These are phyloP conservation scores for Eurystomus glaucurus DNA, from an alignment of 2,797 vertebrate genomes.

Conservation along the genomic window DNA sequence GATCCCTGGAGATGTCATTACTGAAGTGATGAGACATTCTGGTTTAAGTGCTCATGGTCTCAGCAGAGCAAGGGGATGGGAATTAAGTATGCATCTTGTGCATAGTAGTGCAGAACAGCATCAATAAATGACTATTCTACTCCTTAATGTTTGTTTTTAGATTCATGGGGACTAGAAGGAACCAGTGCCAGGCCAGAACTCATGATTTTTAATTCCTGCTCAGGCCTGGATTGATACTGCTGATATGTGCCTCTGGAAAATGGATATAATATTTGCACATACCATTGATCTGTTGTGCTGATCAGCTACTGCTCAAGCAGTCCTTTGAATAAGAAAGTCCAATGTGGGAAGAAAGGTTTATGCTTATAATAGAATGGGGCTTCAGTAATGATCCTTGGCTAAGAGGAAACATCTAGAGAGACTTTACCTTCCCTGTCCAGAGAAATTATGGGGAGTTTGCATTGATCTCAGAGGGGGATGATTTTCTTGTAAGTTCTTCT, in stretches of 20 bases:
- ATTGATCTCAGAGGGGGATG: neutral
- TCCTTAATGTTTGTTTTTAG: neutral
- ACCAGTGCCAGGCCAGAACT: neutral
- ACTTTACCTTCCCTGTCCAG: neutral
- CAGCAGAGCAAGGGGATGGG: conserved; percentile 10
- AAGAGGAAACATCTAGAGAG: neutral
- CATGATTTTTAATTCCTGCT: neutral
- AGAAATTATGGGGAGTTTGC: neutral
- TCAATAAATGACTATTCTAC: conserved; percentile 1
- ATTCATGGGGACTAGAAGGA: neutral
- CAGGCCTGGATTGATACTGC: neutral
- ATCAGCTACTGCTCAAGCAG: neutral
- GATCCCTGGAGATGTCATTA: conserved; percentile 50
- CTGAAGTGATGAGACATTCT: conserved; percentile 33
- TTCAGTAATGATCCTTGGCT: neutral
- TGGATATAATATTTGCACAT: neutral
- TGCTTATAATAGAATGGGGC: neutral
- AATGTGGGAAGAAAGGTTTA: neutral
- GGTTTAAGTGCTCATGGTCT: neutral
- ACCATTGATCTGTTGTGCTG: neutral
- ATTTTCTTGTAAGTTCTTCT: neutral
- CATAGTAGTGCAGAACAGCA: neutral
- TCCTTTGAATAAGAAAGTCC: neutral
- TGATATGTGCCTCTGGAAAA: neutral
- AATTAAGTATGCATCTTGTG: conserved; percentile 23